A percentile compares a stretch with the other conserved stretches of the same genome.
Evolutionary conservation across 2,113 vertebrate species (phyloP).

Genomic region (Mesembrinibis cayennensis): DNA sequence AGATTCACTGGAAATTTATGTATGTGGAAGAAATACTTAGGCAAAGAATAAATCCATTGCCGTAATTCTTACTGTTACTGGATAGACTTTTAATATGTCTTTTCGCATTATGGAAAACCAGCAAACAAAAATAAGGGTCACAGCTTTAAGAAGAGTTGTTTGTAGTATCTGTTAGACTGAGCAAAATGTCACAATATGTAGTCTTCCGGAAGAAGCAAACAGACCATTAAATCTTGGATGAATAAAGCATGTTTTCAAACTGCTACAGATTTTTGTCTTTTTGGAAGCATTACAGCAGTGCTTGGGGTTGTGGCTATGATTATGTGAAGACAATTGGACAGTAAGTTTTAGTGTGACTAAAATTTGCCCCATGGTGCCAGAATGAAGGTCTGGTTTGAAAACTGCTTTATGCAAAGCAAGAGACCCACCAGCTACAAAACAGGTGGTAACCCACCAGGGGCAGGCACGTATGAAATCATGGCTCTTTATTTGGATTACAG

Average conservation of each 20-base stretch:
- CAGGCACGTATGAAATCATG: neutral
- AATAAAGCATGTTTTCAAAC: constrained; percentile 3
- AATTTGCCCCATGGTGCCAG: neutral
- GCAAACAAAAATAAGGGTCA: constrained; percentile 26
- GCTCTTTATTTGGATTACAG: neutral
- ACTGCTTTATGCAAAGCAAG: neutral
- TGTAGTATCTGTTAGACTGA: constrained; percentile 10
- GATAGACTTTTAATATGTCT: neutral
- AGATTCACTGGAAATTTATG: neutral
- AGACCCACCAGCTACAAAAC: constrained; percentile 31
- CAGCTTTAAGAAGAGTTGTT: constrained; percentile 18
- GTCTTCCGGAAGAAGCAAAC: constrained; percentile 17
- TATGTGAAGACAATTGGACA: neutral
- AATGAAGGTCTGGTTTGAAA: neutral
- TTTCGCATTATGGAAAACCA: constrained; percentile 5
- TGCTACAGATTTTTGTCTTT: neutral
- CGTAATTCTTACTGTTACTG: neutral
- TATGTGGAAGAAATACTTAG: neutral
- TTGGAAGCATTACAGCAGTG: neutral
- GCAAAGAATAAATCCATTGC: neutral
- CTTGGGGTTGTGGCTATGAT: neutral
- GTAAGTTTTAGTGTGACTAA: neutral
- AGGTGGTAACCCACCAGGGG: constrained; percentile 41
- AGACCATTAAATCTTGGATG: constrained; percentile 24
- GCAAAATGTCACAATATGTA: constrained; percentile 39